Evolutionary conservation across 2,888 invertebrate species (phyloP), one percentile per base, ranked within the genome.

Genomic region (Biston betularia): DNA sequence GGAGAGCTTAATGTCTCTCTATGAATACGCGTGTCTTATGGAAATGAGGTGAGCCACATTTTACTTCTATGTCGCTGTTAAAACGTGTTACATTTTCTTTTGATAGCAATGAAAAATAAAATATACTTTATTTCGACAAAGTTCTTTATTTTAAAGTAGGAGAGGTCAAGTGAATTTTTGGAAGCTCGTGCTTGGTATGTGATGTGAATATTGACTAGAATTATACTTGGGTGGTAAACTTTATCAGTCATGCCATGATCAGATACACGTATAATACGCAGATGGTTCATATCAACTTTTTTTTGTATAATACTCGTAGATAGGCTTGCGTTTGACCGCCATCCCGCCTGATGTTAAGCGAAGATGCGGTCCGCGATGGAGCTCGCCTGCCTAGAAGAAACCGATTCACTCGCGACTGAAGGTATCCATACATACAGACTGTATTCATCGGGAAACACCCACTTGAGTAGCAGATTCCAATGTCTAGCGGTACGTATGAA

Each of bases 1-100:
- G 88, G 87, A 78, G 77, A 78, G 72, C 75, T 86, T 86, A 92
- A 92, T 89, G 87, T 76, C 76, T 71, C 75, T 77, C 82, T 86
- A 89, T 82, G 79, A 80, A 74, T 75, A 81, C 82, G 83, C 83
- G 85, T 82, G 82, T 73, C 72, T 50, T 40, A 45, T 46, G 49
- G 24, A 40, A 49, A 62, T 62, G 62, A 69, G 59, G 52, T 38
- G 50, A 38, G 55, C 44, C 38, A 44, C 35, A 42, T 9, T 56
- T 55, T 33, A 56, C 14, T 11, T 12, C 61, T 15, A 12, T 61
- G 6, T 56, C 61, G 12, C 38, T 46, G 9, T 56, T 48, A 24
- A 45, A 52, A 38, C 12, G 1, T 4, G n/a, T 15, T 5, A 0
- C 12, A 14, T 24, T 60, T 24, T 38, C 38, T 38, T 14, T 34